phyloP scores from a whole-genome alignment of 1,140 invertebrate genomes.

The Camponotus floridanus region DNA sequence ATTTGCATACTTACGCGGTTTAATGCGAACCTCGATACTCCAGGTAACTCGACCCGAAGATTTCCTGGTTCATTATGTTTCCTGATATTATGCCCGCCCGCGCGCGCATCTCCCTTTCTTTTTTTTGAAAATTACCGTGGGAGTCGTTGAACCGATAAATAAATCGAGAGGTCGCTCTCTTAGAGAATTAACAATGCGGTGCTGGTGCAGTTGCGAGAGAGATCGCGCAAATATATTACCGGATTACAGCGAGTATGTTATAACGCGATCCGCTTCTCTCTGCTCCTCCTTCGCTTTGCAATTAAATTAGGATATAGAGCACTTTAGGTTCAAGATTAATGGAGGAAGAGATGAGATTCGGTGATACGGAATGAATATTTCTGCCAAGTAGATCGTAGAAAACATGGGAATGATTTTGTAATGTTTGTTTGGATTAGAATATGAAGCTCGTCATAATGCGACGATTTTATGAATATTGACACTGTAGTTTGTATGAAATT shows the following conservation, averaged over 20 bases:
- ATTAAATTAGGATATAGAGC: slow-evolving; percentile 42
- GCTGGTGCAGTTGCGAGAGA: background rate
- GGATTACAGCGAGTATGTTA: slow-evolving; percentile 34
- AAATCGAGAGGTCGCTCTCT: slow-evolving; percentile 19
- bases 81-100: background rate
- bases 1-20: slow-evolving; percentile 63
- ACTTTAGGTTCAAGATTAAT: slow-evolving; percentile 46
- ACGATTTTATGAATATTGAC: slow-evolving; percentile 22
- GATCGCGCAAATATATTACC: slow-evolving; percentile 15
- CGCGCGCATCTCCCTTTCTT: background rate
- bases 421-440: background rate
- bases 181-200: slow-evolving; percentile 27
- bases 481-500: slow-evolving; percentile 4
- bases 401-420: slow-evolving; percentile 19
- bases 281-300: background rate
- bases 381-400: background rate
- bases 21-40: slow-evolving; percentile 44
- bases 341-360: background rate
- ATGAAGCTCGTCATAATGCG: background rate
- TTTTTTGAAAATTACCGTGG: background rate
- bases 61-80: slow-evolving; percentile 46
- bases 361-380: slow-evolving; percentile 35
- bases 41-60: slow-evolving; percentile 25
- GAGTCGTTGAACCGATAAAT: slow-evolving; percentile 28
- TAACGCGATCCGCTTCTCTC: background rate